Percentiles rank a stretch among this genome's conserved stretches.
Conservation (phyloP, 1,140 invertebrate genomes). For the Scaptomyza montana region DNA sequence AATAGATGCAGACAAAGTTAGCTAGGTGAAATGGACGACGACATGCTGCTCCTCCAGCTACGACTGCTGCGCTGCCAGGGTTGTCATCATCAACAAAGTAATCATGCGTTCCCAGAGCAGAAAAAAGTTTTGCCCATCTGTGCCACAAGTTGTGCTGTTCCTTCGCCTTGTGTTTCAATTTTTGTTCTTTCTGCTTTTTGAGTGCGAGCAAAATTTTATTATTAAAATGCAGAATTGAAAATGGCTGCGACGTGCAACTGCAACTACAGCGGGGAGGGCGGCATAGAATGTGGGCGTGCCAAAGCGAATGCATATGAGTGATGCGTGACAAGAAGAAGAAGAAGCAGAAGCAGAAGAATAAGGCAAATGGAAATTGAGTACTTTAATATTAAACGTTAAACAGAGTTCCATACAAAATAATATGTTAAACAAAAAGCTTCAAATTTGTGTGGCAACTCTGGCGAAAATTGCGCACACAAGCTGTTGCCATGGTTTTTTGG, state of each 20-base stretch:
- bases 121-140: slow-evolving; percentile 66
- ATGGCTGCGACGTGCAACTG: slow-evolving; percentile 65
- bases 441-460: slow-evolving; percentile 28
- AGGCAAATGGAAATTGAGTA: slow-evolving; percentile 17
- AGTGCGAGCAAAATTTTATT: slow-evolving; percentile 72
- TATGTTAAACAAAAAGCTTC: not conserved
- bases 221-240: slow-evolving; percentile 82
- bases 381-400: slow-evolving; percentile 64
- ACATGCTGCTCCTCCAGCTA: not conserved
- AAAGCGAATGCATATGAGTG: slow-evolving; percentile 59
- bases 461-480: not conserved
- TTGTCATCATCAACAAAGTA: slow-evolving; percentile 82
- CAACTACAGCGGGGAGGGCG: slow-evolving; percentile 5
- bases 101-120: slow-evolving; percentile 58
- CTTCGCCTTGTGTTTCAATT: slow-evolving; percentile 38
- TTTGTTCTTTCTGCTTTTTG: slow-evolving; percentile 59
- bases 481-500: slow-evolving; percentile 25
- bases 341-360: not conserved
- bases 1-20: slow-evolving; percentile 38
- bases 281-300: slow-evolving; percentile 23
- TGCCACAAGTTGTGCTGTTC: slow-evolving; percentile 42
- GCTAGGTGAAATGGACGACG: slow-evolving; percentile 18
- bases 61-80: slow-evolving; percentile 39
- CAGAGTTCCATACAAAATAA: not conserved
- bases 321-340: slow-evolving; percentile 62